Conservation (phyloP, 2,797 vertebrate species). For the Rhinichthys osculus region DNA sequence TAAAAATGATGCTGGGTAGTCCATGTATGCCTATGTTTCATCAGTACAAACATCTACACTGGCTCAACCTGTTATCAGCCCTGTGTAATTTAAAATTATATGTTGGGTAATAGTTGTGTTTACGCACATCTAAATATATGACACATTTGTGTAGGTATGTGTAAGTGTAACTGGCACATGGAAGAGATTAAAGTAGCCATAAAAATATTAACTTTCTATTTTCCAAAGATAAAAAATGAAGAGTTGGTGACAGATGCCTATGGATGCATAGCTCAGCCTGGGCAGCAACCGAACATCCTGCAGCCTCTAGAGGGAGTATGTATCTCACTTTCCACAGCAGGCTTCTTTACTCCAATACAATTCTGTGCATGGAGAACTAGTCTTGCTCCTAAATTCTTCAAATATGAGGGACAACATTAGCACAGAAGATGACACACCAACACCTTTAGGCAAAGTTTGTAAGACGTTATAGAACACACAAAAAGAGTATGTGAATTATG, state of each 20-base stretch:
- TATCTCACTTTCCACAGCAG: neutral
- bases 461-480: neutral
- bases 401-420: neutral
- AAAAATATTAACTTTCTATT: neutral
- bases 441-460: slow-evolving; percentile 14
- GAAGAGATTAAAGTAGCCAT: neutral
- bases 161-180: neutral
- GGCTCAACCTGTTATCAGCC: neutral
- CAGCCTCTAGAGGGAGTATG: slow-evolving; percentile 17
- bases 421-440: neutral
- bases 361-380: neutral
- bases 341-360: neutral
- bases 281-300: neutral
- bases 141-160: neutral
- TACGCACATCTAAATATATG: neutral
- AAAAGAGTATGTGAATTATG: neutral
- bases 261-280: neutral
- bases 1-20: neutral
- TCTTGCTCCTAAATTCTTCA: neutral
- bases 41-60: neutral
- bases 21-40: neutral
- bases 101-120: neutral
- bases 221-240: neutral
- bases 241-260: neutral
- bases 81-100: neutral